Conservation (phyloP, 2,113 vertebrate genomes). For the Narcine bancroftii region DNA sequence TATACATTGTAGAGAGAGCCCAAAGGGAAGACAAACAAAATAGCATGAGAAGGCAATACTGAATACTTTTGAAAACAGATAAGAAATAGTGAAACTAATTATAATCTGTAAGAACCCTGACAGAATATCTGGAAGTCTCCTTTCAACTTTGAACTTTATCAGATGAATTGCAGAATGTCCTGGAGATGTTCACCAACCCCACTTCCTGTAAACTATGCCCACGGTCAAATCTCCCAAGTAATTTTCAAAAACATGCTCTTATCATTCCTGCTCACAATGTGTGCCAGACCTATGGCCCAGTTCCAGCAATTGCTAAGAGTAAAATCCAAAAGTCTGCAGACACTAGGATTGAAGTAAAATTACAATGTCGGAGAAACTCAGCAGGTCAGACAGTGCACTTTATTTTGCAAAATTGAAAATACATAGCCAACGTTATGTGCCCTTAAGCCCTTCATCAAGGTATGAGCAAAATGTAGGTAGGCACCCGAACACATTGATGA, state of each 20-base stretch:
- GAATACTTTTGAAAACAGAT: background rate
- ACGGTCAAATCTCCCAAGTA: background rate
- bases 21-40: background rate
- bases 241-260: constrained; percentile 17
- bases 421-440: too few species aligned
- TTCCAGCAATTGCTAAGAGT: too few species aligned
- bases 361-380: too few species aligned
- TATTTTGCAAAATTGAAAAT: too few species aligned
- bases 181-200: background rate
- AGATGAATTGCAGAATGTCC: background rate
- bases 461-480: too few species aligned
- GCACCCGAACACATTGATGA: too few species aligned
- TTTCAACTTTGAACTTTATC: constrained; percentile 11
- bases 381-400: too few species aligned
- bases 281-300: background rate
- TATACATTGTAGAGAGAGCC: background rate
- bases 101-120: background rate
- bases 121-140: background rate
- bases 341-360: too few species aligned
- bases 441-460: too few species aligned
- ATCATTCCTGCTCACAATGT: constrained; percentile 4
- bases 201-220: background rate
- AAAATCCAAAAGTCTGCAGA: too few species aligned
- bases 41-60: background rate
- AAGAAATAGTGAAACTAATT: background rate